Percentiles rank a stretch among this genome's conserved stretches.
These are phyloP conservation scores for Danio jaintianensis DNA, from an alignment of 2,797 vertebrate genomes.

Conservation along the genomic window DNA sequence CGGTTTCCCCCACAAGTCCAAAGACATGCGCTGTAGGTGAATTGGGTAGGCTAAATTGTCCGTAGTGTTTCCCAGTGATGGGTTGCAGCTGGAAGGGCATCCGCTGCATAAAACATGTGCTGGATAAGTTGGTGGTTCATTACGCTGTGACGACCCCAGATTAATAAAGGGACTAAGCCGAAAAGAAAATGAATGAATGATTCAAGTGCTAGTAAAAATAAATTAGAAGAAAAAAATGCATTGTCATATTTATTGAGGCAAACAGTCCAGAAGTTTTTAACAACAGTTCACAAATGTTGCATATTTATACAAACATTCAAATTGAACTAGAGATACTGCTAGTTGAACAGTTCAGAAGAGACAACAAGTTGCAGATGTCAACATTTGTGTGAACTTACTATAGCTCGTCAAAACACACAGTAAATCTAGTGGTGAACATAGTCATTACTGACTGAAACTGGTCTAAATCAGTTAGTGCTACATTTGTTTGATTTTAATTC, in stretches of 20 bases:
- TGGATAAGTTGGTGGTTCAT: no score
- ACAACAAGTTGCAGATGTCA: background rate
- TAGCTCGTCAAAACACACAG: background rate
- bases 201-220: background rate
- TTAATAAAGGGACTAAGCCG: no score
- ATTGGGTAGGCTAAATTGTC: no score
- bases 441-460: background rate
- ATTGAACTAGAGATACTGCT: background rate
- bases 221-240: background rate
- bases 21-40: no score
- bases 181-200: no score
- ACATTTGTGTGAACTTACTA: background rate
- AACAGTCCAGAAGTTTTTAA: background rate
- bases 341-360: background rate
- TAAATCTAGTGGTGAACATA: conserved; percentile 3
- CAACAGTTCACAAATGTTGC: background rate
- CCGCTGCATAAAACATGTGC: no score
- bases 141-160: no score
- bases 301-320: conserved; percentile 8
- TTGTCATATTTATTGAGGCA: conserved; percentile 32
- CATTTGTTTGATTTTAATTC: background rate
- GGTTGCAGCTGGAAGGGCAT: no score
- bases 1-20: no score
- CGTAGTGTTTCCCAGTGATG: no score
- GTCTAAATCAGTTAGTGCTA: background rate